phyloP scores from a whole-genome alignment of 2,797 vertebrate species.

The Rhinatrema bivittatum region DNA sequence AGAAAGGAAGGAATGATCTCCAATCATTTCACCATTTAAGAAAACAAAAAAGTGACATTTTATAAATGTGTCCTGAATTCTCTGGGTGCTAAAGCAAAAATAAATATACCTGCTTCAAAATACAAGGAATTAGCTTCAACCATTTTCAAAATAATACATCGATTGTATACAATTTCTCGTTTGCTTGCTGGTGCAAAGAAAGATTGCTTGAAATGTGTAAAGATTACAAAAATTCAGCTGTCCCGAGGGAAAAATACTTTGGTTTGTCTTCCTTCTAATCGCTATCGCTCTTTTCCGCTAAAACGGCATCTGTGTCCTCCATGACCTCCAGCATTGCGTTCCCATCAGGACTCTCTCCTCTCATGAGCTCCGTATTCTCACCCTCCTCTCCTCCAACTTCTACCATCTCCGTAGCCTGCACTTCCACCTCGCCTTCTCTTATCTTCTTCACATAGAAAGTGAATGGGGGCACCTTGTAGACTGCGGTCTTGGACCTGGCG shows the following conservation, averaged over 20 bases:
- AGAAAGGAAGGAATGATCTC: neutral
- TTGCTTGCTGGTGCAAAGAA: slow-evolving; percentile 26
- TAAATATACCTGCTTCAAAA: slow-evolving; percentile 37
- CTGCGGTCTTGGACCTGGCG: slow-evolving; percentile 80
- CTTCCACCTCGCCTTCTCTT: slow-evolving; percentile 77
- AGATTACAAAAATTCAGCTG: slow-evolving; percentile 26
- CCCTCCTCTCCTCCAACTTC: slow-evolving; percentile 70
- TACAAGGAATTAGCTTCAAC: slow-evolving; percentile 14
- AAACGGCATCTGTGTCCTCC: slow-evolving; percentile 76
- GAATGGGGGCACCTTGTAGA: slow-evolving; percentile 95
- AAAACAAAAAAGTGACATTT: slow-evolving; percentile 31
- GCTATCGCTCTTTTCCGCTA: slow-evolving; percentile 81
- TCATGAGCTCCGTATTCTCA: slow-evolving; percentile 60
- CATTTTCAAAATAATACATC: slow-evolving; percentile 14
- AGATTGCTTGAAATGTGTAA: slow-evolving; percentile 22
- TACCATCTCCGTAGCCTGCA: slow-evolving; percentile 92
- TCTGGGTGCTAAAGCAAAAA: slow-evolving; percentile 27
- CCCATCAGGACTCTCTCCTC: slow-evolving; percentile 68
- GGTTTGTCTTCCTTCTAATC: slow-evolving; percentile 49
- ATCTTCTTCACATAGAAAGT: slow-evolving; percentile 97
- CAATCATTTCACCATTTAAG: slow-evolving; percentile 17
- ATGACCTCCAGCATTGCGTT: slow-evolving; percentile 76
- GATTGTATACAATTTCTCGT: neutral
- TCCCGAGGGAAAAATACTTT: slow-evolving; percentile 1
- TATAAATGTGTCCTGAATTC: slow-evolving; percentile 32